Evolutionary conservation across 2,113 vertebrate genomes (phyloP), one percentile per base, ranked within the genome.

Genomic region (Etia nguti): DNA sequence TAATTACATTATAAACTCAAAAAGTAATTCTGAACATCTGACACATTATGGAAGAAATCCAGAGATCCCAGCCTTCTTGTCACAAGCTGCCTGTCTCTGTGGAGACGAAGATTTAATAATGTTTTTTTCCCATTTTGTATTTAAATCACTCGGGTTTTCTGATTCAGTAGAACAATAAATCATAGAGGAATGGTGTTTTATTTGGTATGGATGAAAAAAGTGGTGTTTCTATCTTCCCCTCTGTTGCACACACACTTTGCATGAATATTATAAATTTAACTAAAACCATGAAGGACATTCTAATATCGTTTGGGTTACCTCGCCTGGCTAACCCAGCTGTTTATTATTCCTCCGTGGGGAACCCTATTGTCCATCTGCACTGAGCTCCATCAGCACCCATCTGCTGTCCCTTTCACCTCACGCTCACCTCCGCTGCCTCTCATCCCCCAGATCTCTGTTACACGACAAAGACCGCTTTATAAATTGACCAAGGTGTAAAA

Each of bases 401-500:
- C 94, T 94, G 91, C 81, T 88, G 77, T 90, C 55, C 80, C 87
- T 85, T 85, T 93, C 91, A 94, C 93, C 93, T 50, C 54, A 3
- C 9, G 16, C 68, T 94, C 79, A 93, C 91, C 93, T 88, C 88
- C 50, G 3, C 83, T 10, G 80, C 92, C 90, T 92, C 79, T 92
- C 90, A 92, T 62, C 77, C 84, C 86, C 82, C 87, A 89, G 91
- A 92, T 91, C 68, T 62, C 56, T 16, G 50, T 94, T 93, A 94
- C 93, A 91, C 43, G 77, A 86, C 79, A 86, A 52, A 87, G 77
- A 48, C 83, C 70, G 73, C 85, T 88, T 89, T 79, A 80, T 88
- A 83, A 90, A 90, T 41, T 85, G 43, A 84, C 54, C 46, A 60
- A 85, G 31, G 68, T 82, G 84, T 85, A 88, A 90, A 83, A 80